A percentile compares a stretch with the other conserved stretches of the same genome.
These are phyloP conservation scores for Oxygymnocypris stewartii DNA, from an alignment of 2,113 vertebrate genomes.

Conservation along the genomic window DNA sequence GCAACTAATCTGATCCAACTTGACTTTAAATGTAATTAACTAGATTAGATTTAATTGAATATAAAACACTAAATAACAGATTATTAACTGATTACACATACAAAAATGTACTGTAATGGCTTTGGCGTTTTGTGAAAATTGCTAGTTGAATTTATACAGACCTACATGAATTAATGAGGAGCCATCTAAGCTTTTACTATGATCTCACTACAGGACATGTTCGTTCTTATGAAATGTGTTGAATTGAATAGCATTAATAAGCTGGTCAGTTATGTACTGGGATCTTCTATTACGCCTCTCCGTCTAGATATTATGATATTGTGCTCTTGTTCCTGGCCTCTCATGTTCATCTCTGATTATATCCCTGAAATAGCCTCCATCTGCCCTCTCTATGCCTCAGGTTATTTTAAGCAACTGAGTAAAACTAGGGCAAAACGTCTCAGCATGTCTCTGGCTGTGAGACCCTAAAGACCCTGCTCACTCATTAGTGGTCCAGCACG, in stretches of 20 bases:
- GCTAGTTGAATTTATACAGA: not conserved
- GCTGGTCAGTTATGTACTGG: not conserved
- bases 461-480: not conserved
- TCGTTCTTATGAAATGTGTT: not conserved
- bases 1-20: not conserved
- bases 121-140: not conserved
- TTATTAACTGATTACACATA: not conserved
- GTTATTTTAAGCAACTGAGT: constrained; percentile 7
- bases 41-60: not conserved
- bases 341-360: not conserved
- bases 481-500: not conserved
- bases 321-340: not conserved
- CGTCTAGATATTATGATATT: not conserved
- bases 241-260: not conserved
- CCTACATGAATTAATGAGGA: not conserved
- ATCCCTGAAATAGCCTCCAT: constrained; percentile 3
- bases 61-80: not conserved
- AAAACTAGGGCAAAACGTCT: constrained; percentile 24
- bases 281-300: not conserved
- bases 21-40: not conserved
- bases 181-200: not conserved
- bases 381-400: not conserved
- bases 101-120: not conserved
- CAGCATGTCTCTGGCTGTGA: not conserved
- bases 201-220: not conserved